Evolutionary conservation across 2,888 invertebrate species (phyloP).

Genomic region (Macropis europaea): DNA sequence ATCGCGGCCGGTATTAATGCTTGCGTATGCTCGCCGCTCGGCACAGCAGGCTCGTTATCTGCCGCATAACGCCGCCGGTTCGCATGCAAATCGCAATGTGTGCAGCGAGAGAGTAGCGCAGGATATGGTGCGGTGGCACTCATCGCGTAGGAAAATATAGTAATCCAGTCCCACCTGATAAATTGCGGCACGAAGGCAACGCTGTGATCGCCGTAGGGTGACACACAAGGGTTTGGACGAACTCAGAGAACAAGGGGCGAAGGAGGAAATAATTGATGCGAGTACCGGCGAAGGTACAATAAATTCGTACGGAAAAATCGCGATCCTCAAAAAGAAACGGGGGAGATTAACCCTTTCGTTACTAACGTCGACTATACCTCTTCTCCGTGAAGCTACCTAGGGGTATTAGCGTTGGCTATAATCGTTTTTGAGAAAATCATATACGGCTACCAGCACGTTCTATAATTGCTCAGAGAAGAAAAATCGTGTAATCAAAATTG

Average conservation of each 20-base stretch:
- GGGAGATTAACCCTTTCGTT: background rate
- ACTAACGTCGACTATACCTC: no score
- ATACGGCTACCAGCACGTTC: no score
- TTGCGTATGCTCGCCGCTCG: conserved; percentile 59
- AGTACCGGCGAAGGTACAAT: conserved; percentile 36
- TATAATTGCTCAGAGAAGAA: no score
- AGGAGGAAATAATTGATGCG: conserved; percentile 55
- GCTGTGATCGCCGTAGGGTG: conserved; percentile 47
- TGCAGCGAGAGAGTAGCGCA: conserved; percentile 42
- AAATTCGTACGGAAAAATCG: conserved; percentile 41
- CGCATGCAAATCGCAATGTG: conserved; percentile 68
- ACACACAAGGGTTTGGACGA: background rate
- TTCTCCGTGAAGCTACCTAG: no score
- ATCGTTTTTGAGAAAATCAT: no score
- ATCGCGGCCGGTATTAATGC: conserved; percentile 62
- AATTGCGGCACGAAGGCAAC: conserved; percentile 54
- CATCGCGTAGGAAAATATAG: conserved; percentile 60
- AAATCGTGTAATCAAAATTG: no score
- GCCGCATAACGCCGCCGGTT: conserved; percentile 60
- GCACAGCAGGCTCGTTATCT: conserved; percentile 61
- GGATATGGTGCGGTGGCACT: conserved; percentile 50
- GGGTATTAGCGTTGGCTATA: no score
- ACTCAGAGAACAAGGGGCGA: background rate
- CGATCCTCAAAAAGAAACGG: background rate
- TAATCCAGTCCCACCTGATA: conserved; percentile 58